Evolutionary conservation across 1,140 invertebrate genomes (phyloP).

Genomic region (Drosophila nigrodunni): DNA sequence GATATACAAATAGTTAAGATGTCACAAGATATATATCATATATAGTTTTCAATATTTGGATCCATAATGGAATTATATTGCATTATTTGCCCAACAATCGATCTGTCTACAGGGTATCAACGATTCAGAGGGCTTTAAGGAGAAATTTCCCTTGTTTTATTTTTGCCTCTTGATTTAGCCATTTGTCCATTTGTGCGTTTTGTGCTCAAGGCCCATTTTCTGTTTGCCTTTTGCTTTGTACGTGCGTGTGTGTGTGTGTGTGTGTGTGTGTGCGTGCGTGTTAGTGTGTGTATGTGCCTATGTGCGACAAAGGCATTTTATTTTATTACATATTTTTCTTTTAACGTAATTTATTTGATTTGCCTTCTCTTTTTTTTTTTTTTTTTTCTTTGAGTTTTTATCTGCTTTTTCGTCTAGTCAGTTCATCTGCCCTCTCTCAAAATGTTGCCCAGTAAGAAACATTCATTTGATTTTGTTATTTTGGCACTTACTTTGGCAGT

Average conservation of each 20-base stretch:
- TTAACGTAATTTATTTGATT: conserved; percentile 76
- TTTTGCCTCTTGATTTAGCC: conserved; percentile 25
- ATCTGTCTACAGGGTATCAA: too few relatives aligned
- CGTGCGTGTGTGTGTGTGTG: not conserved
- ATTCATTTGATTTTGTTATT: conserved; percentile 68
- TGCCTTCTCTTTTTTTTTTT: conserved; percentile 28
- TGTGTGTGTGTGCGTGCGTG: not conserved
- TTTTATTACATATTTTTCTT: conserved; percentile 72
- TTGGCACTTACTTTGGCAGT: conserved; percentile 61
- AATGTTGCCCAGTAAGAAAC: conserved; percentile 4
- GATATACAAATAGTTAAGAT: too few relatives aligned
- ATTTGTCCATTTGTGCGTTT: conserved; percentile 39
- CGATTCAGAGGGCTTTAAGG: too few relatives aligned
- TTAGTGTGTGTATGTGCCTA: conserved; percentile 7
- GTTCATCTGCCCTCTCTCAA: not conserved
- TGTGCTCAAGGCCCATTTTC: conserved; percentile 23
- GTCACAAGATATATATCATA: too few relatives aligned
- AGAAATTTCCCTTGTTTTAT: not conserved
- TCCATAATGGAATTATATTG: too few relatives aligned
- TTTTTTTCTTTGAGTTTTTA: conserved; percentile 21
- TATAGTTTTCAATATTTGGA: too few relatives aligned
- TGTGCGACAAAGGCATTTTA: conserved; percentile 50
- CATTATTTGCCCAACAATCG: too few relatives aligned
- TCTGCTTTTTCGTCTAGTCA: conserved; percentile 24
- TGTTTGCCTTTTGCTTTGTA: conserved; percentile 1